Percentiles rank a stretch among this genome's conserved stretches.
These are phyloP conservation scores for Junonia oenone DNA, from an alignment of 2,888 invertebrate species.

Conservation along the genomic window DNA sequence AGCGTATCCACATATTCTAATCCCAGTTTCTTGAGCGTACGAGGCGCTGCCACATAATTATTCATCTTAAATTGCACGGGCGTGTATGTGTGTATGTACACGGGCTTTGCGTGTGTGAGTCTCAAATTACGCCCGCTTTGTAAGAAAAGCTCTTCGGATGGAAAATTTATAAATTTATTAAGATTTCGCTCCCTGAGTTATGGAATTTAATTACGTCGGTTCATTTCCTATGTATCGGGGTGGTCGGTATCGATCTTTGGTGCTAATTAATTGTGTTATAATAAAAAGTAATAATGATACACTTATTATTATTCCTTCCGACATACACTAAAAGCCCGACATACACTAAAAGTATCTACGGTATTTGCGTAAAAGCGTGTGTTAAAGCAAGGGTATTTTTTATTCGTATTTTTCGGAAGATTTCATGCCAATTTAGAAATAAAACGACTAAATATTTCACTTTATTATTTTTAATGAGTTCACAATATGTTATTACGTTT, in stretches of 20 bases:
- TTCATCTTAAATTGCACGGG: slow-evolving; percentile 78
- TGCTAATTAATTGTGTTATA: no score
- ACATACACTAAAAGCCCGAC: no score
- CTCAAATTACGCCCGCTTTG: slow-evolving; percentile 63
- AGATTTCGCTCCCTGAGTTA: slow-evolving; percentile 43
- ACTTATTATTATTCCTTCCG: no score
- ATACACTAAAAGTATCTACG: no score
- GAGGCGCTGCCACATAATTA: slow-evolving; percentile 78
- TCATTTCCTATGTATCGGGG: slow-evolving; percentile 1
- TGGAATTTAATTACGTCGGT: slow-evolving; percentile 51
- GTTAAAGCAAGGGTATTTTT: no score
- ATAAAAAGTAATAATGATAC: no score
- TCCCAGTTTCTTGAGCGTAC: slow-evolving; percentile 49
- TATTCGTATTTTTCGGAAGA: no score
- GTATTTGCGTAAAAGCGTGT: no score
- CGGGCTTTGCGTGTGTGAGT: slow-evolving; percentile 33
- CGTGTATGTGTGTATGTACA: slow-evolving; percentile 55
- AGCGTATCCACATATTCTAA: slow-evolving; percentile 41
- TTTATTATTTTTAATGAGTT: no score
- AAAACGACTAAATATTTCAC: no score
- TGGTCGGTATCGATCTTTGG: neutral
- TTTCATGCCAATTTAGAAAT: no score
- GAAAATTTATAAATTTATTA: slow-evolving; percentile 75
- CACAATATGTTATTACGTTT: no score
- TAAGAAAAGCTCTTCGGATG: slow-evolving; percentile 56